Conservation (phyloP, 1,140 invertebrate species). For the Drosophila quadrilineata region DNA sequence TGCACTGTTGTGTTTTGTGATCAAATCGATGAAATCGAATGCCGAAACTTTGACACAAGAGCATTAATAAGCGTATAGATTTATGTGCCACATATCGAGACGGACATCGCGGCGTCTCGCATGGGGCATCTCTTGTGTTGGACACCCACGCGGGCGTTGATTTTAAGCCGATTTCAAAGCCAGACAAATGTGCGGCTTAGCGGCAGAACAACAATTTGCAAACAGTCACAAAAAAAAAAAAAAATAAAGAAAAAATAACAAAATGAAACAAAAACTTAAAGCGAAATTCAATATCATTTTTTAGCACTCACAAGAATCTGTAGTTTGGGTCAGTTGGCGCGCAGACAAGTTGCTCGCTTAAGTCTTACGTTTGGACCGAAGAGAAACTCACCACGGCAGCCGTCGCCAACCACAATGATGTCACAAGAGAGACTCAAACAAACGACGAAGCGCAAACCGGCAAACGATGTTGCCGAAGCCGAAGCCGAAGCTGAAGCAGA, state of each 20-base stretch:
- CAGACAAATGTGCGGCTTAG: constrained; percentile 74
- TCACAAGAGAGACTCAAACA: too few relatives aligned
- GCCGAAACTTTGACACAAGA: constrained; percentile 50
- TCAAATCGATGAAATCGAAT: constrained; percentile 59
- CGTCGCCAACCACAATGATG: too few relatives aligned
- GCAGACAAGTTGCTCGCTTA: constrained; percentile 65
- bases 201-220: constrained; percentile 65
- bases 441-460: neutral
- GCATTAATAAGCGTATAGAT: constrained; percentile 64
- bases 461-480: constrained; percentile 65
- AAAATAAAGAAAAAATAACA: too few relatives aligned
- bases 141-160: constrained; percentile 76
- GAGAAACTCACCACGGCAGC: constrained; percentile 33
- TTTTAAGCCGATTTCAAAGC: constrained; percentile 79
- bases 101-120: constrained; percentile 3
- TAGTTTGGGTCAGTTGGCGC: neutral
- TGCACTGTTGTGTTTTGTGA: constrained; percentile 15
- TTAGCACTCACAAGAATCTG: too few relatives aligned
- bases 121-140: constrained; percentile 21
- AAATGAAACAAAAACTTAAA: constrained; percentile 43
- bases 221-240: too few relatives aligned
- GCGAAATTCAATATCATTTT: constrained; percentile 68
- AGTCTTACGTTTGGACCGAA: constrained; percentile 56
- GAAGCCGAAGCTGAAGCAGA: constrained; percentile 59
- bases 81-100: constrained; percentile 40